Conservation (phyloP, 2,888 invertebrate genomes). For the Harmothoe impar region DNA sequence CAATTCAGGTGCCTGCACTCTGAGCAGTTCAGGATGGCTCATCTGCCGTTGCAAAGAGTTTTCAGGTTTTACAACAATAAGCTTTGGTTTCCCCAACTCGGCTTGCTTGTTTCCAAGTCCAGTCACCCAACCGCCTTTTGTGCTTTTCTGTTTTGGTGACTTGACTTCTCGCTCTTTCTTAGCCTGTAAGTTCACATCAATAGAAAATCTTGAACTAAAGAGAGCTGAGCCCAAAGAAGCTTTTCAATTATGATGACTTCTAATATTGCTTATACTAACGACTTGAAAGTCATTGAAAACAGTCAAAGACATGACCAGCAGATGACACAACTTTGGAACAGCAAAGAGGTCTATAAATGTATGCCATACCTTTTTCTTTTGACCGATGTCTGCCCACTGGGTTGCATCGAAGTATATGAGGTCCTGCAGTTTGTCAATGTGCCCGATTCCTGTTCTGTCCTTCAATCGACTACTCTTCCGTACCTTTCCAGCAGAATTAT, state of each 20-base stretch:
- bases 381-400: conserved; percentile 3
- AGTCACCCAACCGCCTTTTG: neutral
- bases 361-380: conserved; percentile 17
- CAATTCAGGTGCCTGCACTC: conserved; percentile 13
- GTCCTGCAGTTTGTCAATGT: conserved; percentile 61
- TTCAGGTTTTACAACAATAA: neutral
- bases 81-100: neutral
- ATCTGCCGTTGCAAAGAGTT: neutral
- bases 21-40: neutral
- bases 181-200: neutral
- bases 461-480: conserved; percentile 62
- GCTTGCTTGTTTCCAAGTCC: neutral
- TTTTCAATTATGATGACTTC: too few relatives aligned
- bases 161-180: neutral
- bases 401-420: conserved; percentile 60
- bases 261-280: too few relatives aligned
- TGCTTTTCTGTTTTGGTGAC: neutral
- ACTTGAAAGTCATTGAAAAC: too few relatives aligned
- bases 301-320: too few relatives aligned
- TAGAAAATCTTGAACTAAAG: too few relatives aligned
- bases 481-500: neutral
- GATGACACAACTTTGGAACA: too few relatives aligned
- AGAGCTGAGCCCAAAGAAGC: too few relatives aligned
- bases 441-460: conserved; percentile 49
- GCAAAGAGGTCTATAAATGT: too few relatives aligned